phyloP scores from a whole-genome alignment of 2,888 invertebrate species.

The Gnatocerus cornutus region DNA sequence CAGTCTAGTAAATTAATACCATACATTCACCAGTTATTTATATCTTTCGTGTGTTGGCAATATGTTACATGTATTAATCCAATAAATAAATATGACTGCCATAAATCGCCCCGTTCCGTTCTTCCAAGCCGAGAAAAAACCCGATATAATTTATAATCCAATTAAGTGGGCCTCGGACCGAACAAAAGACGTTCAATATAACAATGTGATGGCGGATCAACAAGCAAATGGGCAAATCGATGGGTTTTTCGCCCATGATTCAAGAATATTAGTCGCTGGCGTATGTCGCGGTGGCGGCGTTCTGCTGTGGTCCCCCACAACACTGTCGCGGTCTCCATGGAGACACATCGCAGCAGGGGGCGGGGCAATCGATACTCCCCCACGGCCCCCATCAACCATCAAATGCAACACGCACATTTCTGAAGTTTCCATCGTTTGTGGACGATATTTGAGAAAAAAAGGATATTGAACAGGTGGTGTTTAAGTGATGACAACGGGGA shows the following conservation, averaged over 20 bases:
- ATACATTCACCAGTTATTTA: slow-evolving; percentile 71
- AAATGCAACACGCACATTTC: slow-evolving; percentile 58
- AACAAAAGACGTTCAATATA: slow-evolving; percentile 62
- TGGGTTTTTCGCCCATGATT: slow-evolving; percentile 5
- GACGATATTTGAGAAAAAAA: not conserved
- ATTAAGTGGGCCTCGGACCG: slow-evolving; percentile 67
- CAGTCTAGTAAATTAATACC: slow-evolving; percentile 71
- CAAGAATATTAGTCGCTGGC: slow-evolving; percentile 32
- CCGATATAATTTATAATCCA: slow-evolving; percentile 71
- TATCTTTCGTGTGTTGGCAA: slow-evolving; percentile 72
- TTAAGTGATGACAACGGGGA: slow-evolving; percentile 17
- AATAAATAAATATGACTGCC: slow-evolving; percentile 72
- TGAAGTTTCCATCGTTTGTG: slow-evolving; percentile 8
- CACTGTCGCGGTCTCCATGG: slow-evolving; percentile 74
- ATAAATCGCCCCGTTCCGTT: slow-evolving; percentile 69
- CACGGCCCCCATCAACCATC: slow-evolving; percentile 76
- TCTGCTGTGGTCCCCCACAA: slow-evolving; percentile 67
- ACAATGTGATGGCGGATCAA: slow-evolving; percentile 52
- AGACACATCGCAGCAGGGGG: slow-evolving; percentile 73
- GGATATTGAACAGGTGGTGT: not conserved
- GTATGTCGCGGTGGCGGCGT: slow-evolving; percentile 43
- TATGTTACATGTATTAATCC: slow-evolving; percentile 73
- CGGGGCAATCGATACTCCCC: slow-evolving; percentile 84
- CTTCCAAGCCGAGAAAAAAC: slow-evolving; percentile 63
- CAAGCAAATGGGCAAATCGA: slow-evolving; percentile 61